Conservation (phyloP, 2,888 invertebrate genomes). For the Parnassius mnemosyne region DNA sequence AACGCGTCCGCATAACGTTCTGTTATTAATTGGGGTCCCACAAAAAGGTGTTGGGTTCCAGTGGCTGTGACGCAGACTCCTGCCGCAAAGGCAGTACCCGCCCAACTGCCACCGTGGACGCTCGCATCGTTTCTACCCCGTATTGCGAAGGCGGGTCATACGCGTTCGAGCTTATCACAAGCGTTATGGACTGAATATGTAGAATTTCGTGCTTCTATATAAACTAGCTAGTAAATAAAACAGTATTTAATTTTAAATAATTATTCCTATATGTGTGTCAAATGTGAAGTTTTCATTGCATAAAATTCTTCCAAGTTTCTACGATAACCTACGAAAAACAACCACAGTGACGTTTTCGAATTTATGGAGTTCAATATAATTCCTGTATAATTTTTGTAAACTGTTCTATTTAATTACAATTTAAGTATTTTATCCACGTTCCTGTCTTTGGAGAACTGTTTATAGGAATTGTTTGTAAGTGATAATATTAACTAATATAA, state of each 20-base stretch:
- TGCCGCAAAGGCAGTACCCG: conserved; percentile 70
- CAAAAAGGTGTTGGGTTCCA: conserved; percentile 74
- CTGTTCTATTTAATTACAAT: background rate
- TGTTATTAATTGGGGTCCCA: conserved; percentile 75
- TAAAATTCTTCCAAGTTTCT: conserved; percentile 15
- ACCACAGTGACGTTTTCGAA: conserved; percentile 9
- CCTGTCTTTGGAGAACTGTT: conserved; percentile 24
- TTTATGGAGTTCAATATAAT: conserved; percentile 13
- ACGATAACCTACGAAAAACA: conserved; percentile 5
- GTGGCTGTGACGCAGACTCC: conserved; percentile 73
- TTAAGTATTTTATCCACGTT: conserved; percentile 12
- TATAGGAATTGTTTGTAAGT: conserved; percentile 18
- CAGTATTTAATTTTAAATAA: conserved; percentile 7
- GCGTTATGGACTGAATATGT: conserved; percentile 10
- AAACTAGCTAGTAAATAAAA: conserved; percentile 5
- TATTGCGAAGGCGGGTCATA: conserved; percentile 34
- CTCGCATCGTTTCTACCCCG: conserved; percentile 42
- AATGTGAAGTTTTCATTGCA: conserved; percentile 7
- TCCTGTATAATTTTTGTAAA: conserved; percentile 1
- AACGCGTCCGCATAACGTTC: conserved; percentile 59
- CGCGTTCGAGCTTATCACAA: conserved; percentile 23
- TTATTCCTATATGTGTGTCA: background rate
- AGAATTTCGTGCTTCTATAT: background rate
- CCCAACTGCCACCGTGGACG: conserved; percentile 52
- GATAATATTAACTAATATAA: background rate